Evolutionary conservation across 2,113 vertebrate genomes (phyloP).

Genomic region (Smithornis capensis): DNA sequence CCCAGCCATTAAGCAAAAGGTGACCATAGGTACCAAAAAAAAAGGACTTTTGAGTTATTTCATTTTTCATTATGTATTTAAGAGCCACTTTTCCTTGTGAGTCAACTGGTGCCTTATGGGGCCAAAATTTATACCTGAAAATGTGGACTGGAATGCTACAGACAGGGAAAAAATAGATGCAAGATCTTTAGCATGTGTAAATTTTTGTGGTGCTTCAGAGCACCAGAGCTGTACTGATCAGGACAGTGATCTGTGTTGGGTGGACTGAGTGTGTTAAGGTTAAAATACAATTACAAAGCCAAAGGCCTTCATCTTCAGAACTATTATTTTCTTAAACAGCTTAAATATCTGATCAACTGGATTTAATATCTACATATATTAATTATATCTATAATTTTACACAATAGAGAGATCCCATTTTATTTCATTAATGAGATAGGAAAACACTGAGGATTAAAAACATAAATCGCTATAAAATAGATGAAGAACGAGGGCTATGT

Average conservation of each 20-base stretch:
- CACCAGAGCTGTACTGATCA: not conserved
- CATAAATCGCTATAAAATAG: not conserved
- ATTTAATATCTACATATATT: not conserved
- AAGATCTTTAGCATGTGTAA: not conserved
- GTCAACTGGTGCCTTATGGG: accelerated
- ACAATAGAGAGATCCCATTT: not conserved
- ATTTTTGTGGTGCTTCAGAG: not conserved
- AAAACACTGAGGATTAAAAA: not conserved
- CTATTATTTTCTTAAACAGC: not conserved
- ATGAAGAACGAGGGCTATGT: not conserved
- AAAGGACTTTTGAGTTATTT: not conserved
- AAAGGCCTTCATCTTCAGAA: not conserved
- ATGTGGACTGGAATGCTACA: not conserved
- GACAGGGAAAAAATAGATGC: accelerated
- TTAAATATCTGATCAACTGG: not conserved
- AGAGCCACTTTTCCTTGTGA: not conserved
- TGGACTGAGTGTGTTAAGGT: not conserved
- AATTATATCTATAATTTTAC: not conserved
- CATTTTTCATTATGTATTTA: not conserved
- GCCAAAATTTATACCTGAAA: not conserved
- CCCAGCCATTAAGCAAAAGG: not conserved
- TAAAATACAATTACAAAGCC: not conserved
- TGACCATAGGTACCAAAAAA: not conserved
- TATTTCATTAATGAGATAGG: not conserved
- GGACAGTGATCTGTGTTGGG: not conserved